phyloP scores from a whole-genome alignment of 2,797 vertebrate species.

The Acanthopagrus latus region DNA sequence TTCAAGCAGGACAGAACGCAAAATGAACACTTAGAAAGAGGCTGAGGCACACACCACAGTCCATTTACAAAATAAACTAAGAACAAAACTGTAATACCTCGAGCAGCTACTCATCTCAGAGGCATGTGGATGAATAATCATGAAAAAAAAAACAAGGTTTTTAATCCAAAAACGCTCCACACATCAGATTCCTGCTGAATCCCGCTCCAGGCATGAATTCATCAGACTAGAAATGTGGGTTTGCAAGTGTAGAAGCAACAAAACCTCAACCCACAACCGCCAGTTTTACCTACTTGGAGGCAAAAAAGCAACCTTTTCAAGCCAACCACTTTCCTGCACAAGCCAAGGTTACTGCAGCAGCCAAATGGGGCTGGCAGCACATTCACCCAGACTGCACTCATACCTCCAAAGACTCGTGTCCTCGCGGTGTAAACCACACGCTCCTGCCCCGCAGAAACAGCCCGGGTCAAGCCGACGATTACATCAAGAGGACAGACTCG shows the following conservation, averaged over 20 bases:
- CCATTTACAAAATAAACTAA: constrained; percentile 51
- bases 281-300: not conserved
- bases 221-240: constrained; percentile 18
- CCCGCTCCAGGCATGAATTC: constrained; percentile 9
- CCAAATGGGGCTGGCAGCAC: constrained; percentile 58
- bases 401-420: constrained; percentile 48
- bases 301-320: not conserved
- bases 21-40: constrained; percentile 12
- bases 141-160: constrained; percentile 34
- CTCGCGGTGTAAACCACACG: constrained; percentile 47
- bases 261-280: constrained; percentile 16
- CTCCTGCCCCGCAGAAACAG: constrained; percentile 36
- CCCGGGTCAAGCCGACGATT: constrained; percentile 52
- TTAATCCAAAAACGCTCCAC: constrained; percentile 25
- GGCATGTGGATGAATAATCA: constrained; percentile 34
- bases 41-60: constrained; percentile 46
- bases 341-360: constrained; percentile 64
- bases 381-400: constrained; percentile 18
- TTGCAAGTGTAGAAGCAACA: not conserved
- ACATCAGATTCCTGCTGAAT: constrained; percentile 1
- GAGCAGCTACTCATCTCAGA: constrained; percentile 27
- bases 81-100: constrained; percentile 24
- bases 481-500: constrained; percentile 31
- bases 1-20: constrained; percentile 9
- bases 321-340: constrained; percentile 6